Base-by-base conservation (phyloP, 2,113 vertebrate species). In the Panthera uncia region DNA sequence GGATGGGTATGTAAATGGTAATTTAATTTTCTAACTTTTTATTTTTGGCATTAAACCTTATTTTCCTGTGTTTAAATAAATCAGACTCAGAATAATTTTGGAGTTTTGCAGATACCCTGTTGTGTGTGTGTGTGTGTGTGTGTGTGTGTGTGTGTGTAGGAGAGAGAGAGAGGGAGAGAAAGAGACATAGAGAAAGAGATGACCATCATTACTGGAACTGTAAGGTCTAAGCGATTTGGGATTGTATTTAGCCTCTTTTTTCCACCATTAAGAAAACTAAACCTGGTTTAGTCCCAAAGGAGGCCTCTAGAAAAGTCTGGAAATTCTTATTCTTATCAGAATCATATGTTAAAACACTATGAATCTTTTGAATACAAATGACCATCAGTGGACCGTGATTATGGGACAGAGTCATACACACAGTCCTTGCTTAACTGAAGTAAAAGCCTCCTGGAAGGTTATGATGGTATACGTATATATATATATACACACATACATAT, bases 241-340 rank as follows among this genome's bases (percentile, higher is more conserved):
- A 71, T 87, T 87, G 52, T 81, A 89, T 91, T 66, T 36, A 66
- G 16, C 31, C 52, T 25, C 10, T 16, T n/a, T 83, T 90, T 80
- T 15, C 50, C 38, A 19, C 89, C 73, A 82, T 66, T 86, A 50
- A 74, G 84, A 63, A 95, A 68, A 89, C 41, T 86, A 94, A 78
- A 93, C 36, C 69, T 29, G 33, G 55, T 57, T 79, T 11, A 48
- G 38, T 83, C 27, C 2, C 66, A 57, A 36, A 92, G 45, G 52
- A 61, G 45, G 25, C 45, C 19, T 98, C 50, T 95, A 36, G 79
- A 92, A 87, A 89, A 82, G 50, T 71, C 36, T 18, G 1, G 55
- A 89, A 41, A 8, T 82, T 89, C 57, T 69, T 68, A 7, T 33
- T 36, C 57, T 71, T 7, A 27, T 73, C 41, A 81, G 57, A 82